A percentile compares a stretch with the other conserved stretches of the same genome.
Evolutionary conservation across 1,140 invertebrate species (phyloP).

Genomic region (Centruroides vittatus): DNA sequence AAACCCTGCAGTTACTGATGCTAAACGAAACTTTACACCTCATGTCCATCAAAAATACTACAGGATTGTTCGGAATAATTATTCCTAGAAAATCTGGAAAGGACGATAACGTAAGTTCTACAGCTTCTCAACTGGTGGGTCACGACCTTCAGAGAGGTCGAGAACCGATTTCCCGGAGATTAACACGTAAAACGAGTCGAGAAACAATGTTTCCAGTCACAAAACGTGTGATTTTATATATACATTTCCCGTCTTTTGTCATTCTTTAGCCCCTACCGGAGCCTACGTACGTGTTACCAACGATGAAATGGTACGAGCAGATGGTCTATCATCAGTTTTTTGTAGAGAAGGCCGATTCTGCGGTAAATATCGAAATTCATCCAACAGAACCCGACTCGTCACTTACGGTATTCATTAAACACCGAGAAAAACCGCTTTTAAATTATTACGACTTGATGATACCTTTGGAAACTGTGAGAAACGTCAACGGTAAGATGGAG

Average conservation of each 20-base stretch:
- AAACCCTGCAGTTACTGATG: slow-evolving; percentile 22
- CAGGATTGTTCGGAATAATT: slow-evolving; percentile 20
- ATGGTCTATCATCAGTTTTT: slow-evolving; percentile 23
- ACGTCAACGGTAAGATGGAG: slow-evolving; percentile 13
- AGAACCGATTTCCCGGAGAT: too few relatives aligned
- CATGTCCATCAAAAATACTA: slow-evolving; percentile 19
- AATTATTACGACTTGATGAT: slow-evolving; percentile 20
- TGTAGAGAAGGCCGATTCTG: slow-evolving; percentile 22
- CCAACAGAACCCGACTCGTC: slow-evolving; percentile 18
- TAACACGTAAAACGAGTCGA: too few relatives aligned
- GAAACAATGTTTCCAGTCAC: too few relatives aligned
- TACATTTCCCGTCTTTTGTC: background rate
- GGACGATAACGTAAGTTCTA: background rate
- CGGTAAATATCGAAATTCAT: slow-evolving; percentile 23
- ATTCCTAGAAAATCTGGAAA: slow-evolving; percentile 18
- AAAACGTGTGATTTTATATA: background rate
- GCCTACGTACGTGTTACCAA: slow-evolving; percentile 15
- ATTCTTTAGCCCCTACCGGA: slow-evolving; percentile 17
- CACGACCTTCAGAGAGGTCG: too few relatives aligned
- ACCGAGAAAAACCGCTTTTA: slow-evolving; percentile 20
- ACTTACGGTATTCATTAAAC: slow-evolving; percentile 20
- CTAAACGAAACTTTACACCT: slow-evolving; percentile 19
- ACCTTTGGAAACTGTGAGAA: slow-evolving; percentile 10
- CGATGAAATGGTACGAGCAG: slow-evolving; percentile 20
- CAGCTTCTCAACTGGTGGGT: too few relatives aligned